These are phyloP conservation scores for Mohoua ochrocephala DNA, from an alignment of 2,113 vertebrate species.

Conservation along the genomic window DNA sequence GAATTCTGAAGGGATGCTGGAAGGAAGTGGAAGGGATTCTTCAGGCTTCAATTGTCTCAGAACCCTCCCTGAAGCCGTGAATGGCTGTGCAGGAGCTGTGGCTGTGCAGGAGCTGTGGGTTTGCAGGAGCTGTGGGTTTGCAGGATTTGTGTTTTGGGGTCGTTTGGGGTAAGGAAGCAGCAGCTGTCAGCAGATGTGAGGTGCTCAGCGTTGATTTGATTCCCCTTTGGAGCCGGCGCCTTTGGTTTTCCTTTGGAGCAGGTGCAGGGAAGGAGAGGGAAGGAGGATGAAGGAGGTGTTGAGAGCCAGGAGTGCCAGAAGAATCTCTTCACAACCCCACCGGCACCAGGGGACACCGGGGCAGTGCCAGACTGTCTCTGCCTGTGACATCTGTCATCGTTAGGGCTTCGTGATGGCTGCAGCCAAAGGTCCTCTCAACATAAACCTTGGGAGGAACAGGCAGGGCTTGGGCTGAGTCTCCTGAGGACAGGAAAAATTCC, in stretches of 20 bases:
- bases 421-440: background rate
- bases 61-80: accelerated
- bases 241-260: background rate
- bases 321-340: accelerated
- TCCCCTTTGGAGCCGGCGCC: background rate
- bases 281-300: too few relatives aligned
- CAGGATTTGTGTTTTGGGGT: background rate
- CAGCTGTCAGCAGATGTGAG: background rate
- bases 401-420: accelerated
- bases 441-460: background rate
- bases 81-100: background rate
- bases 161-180: background rate
- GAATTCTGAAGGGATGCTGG: background rate
- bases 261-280: background rate
- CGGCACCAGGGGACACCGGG: background rate
- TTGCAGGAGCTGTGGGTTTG: background rate
- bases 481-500: background rate
- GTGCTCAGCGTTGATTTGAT: accelerated
- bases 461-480: background rate
- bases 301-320: background rate
- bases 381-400: accelerated
- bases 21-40: background rate
- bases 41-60: background rate
- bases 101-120: background rate
- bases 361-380: accelerated